Base-by-base conservation (phyloP, 2,888 invertebrate genomes). In the Leptinotarsa juncta region DNA sequence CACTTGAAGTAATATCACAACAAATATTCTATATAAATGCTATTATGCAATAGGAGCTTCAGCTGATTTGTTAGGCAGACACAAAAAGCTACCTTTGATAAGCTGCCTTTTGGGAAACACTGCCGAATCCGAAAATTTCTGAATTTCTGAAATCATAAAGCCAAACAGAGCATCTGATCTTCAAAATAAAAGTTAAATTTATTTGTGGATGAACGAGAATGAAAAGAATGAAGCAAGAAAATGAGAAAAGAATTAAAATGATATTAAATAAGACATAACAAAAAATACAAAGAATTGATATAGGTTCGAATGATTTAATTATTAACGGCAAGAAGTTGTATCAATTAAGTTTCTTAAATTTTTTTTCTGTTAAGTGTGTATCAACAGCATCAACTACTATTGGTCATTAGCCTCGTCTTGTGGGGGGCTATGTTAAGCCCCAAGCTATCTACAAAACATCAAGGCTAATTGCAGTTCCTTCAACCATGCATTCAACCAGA, bases 61-160 rank as follows among this genome's bases (percentile, higher is more conserved):
- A 73, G 75, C 70, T 76, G 67, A 78, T 66, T 65, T 71, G 67
- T 77, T 73, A 76, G 75, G 75, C 75, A 77, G 75, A 79, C 78
- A 78, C 72, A 75, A 76, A 77, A 80, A 83, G 81, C 88, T 91
- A 92, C 92, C 92, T 92, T 91, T 82, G 91, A 91, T 86, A 90
- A 88, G 87, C 90, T 90, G 88, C 91, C 92, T 88, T 89, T 89
- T 81, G 92, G 92, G 89, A 92, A 90, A 87, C 91, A 88, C 88
- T 90, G 89, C 83, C 92, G 90, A 84, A 91, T 90, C 85, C 89
- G 89, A 90, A 91, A 90, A 89, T 88, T 90, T 90, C 91, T 91
- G 89, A 90, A 90, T 91, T 91, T 92, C 92, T 92, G 91, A 88
- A 91, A 91, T 90, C 86, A 89, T 79, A 85, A 86, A 84, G 76